These are phyloP conservation scores for Lepidocyrtoides sp. DNA, from an alignment of 2,888 invertebrate species.

Conservation along the genomic window DNA sequence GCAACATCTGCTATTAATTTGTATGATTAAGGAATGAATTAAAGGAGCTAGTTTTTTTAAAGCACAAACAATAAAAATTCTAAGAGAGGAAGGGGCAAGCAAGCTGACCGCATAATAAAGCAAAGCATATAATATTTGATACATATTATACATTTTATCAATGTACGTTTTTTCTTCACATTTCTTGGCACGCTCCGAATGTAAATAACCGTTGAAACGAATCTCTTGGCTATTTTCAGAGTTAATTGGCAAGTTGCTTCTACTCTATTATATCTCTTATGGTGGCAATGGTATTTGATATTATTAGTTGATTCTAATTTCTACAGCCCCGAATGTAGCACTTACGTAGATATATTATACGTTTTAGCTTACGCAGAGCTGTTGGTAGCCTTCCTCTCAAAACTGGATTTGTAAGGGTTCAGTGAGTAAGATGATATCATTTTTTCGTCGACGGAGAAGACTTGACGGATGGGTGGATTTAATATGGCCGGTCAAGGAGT, in stretches of 20 bases:
- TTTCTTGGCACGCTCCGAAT: slow-evolving; percentile 73
- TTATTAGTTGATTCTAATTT: slow-evolving; percentile 45
- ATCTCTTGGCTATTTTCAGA: slow-evolving; percentile 62
- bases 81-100: slow-evolving; percentile 40
- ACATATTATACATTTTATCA: background rate
- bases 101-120: slow-evolving; percentile 14
- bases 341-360: background rate
- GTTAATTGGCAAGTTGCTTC: slow-evolving; percentile 66
- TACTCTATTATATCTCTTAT: background rate
- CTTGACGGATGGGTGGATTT: slow-evolving; percentile 81
- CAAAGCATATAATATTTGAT: no score
- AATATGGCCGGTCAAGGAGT: slow-evolving; percentile 79
- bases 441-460: slow-evolving; percentile 74
- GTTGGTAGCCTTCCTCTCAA: slow-evolving; percentile 51
- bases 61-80: slow-evolving; percentile 67
- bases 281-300: background rate
- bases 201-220: slow-evolving; percentile 77
- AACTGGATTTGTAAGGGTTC: slow-evolving; percentile 81
- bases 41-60: slow-evolving; percentile 36
- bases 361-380: background rate
- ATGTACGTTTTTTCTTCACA: slow-evolving; percentile 45
- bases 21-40: slow-evolving; percentile 58
- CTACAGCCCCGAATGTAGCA: slow-evolving; percentile 16
- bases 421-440: slow-evolving; percentile 79
- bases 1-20: background rate